A percentile compares a stretch with the other conserved stretches of the same genome.
phyloP scores from a whole-genome alignment of 2,113 vertebrate genomes.

The Thalassarche chlororhynchos region DNA sequence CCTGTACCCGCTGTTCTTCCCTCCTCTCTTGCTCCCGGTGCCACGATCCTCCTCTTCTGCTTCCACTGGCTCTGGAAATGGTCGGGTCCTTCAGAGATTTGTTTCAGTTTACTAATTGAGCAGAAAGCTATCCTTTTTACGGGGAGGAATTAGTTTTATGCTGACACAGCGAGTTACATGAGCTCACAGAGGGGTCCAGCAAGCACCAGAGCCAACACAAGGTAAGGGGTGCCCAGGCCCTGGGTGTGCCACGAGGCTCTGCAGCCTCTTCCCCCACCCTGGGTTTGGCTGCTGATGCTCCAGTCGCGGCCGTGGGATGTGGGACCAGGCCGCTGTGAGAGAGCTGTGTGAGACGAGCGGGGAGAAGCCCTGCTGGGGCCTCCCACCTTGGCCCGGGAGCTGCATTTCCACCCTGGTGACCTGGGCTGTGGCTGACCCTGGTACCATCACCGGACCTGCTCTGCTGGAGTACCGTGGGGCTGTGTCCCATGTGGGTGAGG shows the following conservation, averaged over 20 bases:
- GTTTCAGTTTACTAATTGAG: not conserved
- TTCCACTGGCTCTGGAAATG: not conserved
- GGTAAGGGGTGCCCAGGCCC: fast-evolving
- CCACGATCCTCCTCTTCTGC: not conserved
- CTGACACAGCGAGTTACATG: not conserved
- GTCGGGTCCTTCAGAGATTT: not conserved
- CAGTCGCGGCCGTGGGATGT: not conserved
- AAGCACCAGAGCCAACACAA: not conserved
- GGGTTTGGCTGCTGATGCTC: not conserved
- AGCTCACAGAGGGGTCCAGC: not conserved
- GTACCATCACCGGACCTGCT: not conserved
- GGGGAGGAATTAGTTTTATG: not conserved
- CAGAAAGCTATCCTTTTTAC: not conserved
- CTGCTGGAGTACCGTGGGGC: not conserved
- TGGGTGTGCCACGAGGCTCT: not conserved
- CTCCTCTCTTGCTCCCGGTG: not conserved
- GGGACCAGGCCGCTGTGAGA: not conserved
- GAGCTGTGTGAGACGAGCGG: fast-evolving
- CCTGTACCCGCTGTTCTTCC: fast-evolving
- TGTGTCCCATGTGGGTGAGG: not conserved
- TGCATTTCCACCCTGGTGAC: not conserved
- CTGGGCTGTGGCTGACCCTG: not conserved
- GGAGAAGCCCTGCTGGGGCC: not conserved
- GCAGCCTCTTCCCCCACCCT: not conserved
- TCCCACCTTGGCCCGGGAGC: not conserved